Base-by-base conservation (phyloP, 2,888 invertebrate species). In the Lasioglossum leucozonium region DNA sequence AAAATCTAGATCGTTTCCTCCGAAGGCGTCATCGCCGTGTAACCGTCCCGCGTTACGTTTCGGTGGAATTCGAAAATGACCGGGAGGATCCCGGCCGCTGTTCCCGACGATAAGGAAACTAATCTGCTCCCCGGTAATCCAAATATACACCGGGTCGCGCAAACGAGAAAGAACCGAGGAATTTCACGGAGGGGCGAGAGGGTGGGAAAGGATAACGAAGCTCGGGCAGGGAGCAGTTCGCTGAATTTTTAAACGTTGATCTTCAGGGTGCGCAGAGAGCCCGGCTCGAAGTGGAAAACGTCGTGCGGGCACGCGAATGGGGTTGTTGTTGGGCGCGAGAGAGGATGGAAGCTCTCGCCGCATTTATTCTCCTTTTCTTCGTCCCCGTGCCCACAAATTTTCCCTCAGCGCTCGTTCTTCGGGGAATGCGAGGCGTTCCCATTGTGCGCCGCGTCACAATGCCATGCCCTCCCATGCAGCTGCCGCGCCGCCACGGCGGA, bases 401-500 rank as follows among this genome's bases (percentile, higher is more conserved):
- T 77, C 84, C 42, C 81, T 82, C 77, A 30, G 65, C 77, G 69
- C 51, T 26, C 74, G n/a, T 47, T 81, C 85, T 44, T 85, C 72
- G 81, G 90, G 89, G 92, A 93, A 93, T 93, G 89, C 89, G 87
- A 92, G 90, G 90, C 92, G 91, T 91, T 91, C 85, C 91, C 76
- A 93, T 93, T 93, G 92, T 93, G 58, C 84, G 84, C 67, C n/a
- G 58, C 47, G 76, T 83, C 77, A 90, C 86, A 91, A 91, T 90
- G 85, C 84, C 84, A 76, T 44, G 75, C 75, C 85, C 88, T 84
- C 85, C 90, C 93, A 93, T n/a, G 93, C 93, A 94, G 93, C 93
- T 94, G 94, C 90, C 91, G n/a, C n/a, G n/a, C n/a, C n/a, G n/a
- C n/a, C n/a, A n/a, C n/a, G 88, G 77, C 90, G 91, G 92, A 92